Percentiles rank a stretch among this genome's conserved stretches.
These are phyloP conservation scores for Staurois parvus DNA, from an alignment of 2,797 vertebrate species.

Conservation along the genomic window DNA sequence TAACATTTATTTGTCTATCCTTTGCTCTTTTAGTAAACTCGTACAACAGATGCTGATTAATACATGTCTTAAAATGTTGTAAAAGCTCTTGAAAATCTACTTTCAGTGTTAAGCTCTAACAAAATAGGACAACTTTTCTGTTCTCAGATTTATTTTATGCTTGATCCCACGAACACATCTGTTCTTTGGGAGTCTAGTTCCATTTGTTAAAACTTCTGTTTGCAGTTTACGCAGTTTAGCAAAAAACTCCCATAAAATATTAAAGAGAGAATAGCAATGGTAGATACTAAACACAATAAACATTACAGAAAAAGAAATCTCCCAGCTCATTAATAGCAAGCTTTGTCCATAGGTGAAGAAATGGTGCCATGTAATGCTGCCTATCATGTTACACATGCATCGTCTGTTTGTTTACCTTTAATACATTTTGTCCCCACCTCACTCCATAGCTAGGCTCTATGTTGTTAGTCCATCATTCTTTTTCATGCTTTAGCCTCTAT, in stretches of 20 bases:
- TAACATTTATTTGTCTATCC: conserved; percentile 43
- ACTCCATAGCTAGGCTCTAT: too few species aligned
- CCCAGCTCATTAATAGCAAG: too few species aligned
- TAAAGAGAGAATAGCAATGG: background rate
- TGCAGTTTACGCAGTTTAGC: conserved; percentile 7
- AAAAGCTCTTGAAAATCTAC: conserved; percentile 61
- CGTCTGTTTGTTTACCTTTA: too few species aligned
- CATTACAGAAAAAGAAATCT: background rate
- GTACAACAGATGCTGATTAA: conserved; percentile 55
- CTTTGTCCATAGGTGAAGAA: too few species aligned
- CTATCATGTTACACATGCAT: too few species aligned
- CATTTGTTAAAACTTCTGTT: conserved; percentile 41
- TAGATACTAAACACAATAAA: background rate
- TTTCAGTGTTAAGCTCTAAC: conserved; percentile 56
- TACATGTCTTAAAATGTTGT: conserved; percentile 50
- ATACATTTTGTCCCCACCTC: too few species aligned
- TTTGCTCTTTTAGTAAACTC: conserved; percentile 54
- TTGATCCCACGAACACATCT: conserved; percentile 56
- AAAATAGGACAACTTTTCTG: conserved; percentile 58
- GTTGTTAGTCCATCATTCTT: too few species aligned
- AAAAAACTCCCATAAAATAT: background rate
- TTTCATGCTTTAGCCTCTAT: too few species aligned
- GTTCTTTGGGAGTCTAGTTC: conserved; percentile 24
- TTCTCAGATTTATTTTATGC: conserved; percentile 57
- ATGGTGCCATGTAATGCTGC: too few species aligned